phyloP scores from a whole-genome alignment of 1,140 invertebrate species.

The Propsilocerus akamusi region DNA sequence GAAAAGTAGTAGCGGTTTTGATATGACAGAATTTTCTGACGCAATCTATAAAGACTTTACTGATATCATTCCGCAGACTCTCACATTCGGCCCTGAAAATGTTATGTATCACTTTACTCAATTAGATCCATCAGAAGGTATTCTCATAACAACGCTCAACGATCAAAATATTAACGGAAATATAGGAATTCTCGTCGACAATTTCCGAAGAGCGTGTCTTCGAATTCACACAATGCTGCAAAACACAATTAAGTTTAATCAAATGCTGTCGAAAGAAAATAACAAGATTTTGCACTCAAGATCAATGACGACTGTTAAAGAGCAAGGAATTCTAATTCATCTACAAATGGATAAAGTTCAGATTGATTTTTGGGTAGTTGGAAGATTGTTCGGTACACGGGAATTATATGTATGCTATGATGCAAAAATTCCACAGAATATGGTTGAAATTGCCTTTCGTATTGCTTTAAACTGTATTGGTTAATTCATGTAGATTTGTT shows the following conservation, averaged over 20 bases:
- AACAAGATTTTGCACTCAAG: background rate
- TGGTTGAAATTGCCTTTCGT: slow-evolving; percentile 61
- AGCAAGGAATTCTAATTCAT: background rate
- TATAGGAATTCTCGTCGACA: slow-evolving; percentile 32
- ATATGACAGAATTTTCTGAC: slow-evolving; percentile 49
- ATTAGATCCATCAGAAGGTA: slow-evolving; percentile 41
- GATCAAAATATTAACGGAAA: slow-evolving; percentile 11
- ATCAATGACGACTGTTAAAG: slow-evolving; percentile 19
- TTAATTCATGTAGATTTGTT: slow-evolving; percentile 7
- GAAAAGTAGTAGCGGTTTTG: slow-evolving; percentile 36
- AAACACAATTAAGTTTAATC: slow-evolving; percentile 34
- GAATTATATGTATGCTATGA: slow-evolving; percentile 67
- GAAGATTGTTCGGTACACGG: slow-evolving; percentile 25
- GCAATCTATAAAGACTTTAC: slow-evolving; percentile 49
- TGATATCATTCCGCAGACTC: slow-evolving; percentile 36
- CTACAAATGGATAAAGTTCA: background rate
- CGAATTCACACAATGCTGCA: slow-evolving; percentile 47
- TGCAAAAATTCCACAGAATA: slow-evolving; percentile 56
- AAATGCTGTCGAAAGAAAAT: slow-evolving; percentile 5
- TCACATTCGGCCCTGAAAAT: slow-evolving; percentile 43
- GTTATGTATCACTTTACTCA: slow-evolving; percentile 47
- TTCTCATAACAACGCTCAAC: slow-evolving; percentile 38
- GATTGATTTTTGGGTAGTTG: slow-evolving; percentile 26
- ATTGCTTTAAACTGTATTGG: slow-evolving; percentile 27
- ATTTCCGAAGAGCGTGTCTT: slow-evolving; percentile 44